phyloP scores from a whole-genome alignment of 2,113 vertebrate species.

The Cheilinus undulatus region DNA sequence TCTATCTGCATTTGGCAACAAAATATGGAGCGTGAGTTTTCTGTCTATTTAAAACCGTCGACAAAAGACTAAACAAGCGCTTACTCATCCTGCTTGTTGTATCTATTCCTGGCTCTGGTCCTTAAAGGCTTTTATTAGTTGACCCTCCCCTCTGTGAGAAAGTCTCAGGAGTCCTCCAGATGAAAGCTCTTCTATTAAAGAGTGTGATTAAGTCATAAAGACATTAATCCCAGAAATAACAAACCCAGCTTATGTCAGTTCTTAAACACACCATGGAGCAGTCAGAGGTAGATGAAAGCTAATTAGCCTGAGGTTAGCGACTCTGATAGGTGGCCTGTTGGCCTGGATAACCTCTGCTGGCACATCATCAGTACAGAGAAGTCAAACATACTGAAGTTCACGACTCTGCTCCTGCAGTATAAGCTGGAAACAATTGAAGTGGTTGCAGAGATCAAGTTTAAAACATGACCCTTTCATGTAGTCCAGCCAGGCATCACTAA shows the following conservation, averaged over 20 bases:
- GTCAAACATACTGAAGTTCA: background rate
- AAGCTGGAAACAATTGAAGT: constrained; percentile 11
- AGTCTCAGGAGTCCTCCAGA: constrained; percentile 8
- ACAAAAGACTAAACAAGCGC: constrained; percentile 25
- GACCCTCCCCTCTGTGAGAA: constrained; percentile 8
- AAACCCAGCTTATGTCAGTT: constrained; percentile 29
- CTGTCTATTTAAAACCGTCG: constrained; percentile 10
- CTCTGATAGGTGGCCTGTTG: constrained; percentile 27
- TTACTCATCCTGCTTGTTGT: background rate
- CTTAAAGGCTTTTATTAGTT: constrained; percentile 17
- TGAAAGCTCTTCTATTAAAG: constrained; percentile 30
- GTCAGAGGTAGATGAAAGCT: constrained; percentile 36
- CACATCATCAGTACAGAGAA: constrained; percentile 46
- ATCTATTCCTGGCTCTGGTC: constrained; percentile 20
- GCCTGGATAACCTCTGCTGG: constrained; percentile 38
- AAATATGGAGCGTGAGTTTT: background rate
- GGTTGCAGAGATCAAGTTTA: constrained; percentile 20
- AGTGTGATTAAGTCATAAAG: constrained; percentile 26
- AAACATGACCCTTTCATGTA: constrained; percentile 26
- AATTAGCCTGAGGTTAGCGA: constrained; percentile 48
- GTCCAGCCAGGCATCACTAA: constrained; percentile 43
- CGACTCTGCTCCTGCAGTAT: constrained; percentile 15
- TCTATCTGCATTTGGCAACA: constrained; percentile 7
- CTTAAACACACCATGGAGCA: constrained; percentile 34
- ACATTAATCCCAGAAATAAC: constrained; percentile 53